Evolutionary conservation across 2,113 vertebrate species (phyloP).

Genomic region (Epinephelus lanceolatus): DNA sequence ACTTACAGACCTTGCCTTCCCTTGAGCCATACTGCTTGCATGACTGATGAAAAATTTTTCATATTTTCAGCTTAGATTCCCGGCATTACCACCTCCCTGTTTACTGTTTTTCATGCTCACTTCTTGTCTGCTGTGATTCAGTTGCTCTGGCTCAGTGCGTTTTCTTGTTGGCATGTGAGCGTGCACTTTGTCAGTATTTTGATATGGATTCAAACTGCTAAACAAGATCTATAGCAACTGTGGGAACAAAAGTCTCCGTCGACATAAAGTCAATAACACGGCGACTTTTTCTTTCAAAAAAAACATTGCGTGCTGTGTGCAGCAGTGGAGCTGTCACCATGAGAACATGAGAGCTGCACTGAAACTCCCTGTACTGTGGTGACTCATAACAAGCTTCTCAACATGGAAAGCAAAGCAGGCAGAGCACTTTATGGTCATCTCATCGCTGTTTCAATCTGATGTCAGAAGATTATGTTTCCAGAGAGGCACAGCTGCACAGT

Average conservation of each 20-base stretch:
- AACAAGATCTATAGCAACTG: constrained; percentile 23
- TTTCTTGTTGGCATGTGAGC: not conserved
- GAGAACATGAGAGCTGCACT: constrained; percentile 15
- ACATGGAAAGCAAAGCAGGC: not conserved
- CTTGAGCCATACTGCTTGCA: not conserved
- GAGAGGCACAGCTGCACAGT: not conserved
- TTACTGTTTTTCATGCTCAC: constrained; percentile 3
- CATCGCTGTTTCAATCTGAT: constrained; percentile 14
- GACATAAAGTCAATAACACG: constrained; percentile 20
- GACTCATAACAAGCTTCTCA: constrained; percentile 37
- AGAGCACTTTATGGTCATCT: constrained; percentile 7
- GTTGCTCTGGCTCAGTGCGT: not conserved
- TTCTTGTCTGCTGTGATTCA: not conserved
- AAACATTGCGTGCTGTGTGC: constrained; percentile 17
- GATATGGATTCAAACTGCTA: constrained; percentile 17
- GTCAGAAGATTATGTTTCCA: constrained; percentile 7
- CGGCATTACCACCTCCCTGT: not conserved
- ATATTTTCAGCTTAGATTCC: not conserved
- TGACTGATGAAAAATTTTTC: not conserved
- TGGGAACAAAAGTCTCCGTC: too few relatives aligned
- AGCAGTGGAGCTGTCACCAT: constrained; percentile 30
- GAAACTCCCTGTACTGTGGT: not conserved
- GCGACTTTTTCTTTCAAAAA: not conserved
- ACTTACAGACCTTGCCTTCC: not conserved
- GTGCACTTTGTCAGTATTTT: not conserved